Conservation (phyloP, 2,888 invertebrate species). For the Prenolepis imparis region DNA sequence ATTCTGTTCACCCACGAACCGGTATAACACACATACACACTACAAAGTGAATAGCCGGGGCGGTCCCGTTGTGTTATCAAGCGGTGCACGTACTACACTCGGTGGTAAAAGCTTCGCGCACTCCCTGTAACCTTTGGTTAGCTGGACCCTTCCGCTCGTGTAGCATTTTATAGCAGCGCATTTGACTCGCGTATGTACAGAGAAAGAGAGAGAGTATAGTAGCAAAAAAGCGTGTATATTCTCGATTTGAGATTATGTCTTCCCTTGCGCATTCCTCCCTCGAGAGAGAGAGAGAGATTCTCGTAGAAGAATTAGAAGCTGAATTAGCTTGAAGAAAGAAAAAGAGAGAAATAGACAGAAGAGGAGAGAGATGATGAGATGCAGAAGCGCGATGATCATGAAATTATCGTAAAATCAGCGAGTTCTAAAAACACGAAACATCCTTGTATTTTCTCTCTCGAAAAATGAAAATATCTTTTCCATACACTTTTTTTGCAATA, state of each 20-base stretch:
- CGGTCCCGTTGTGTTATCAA: constrained; percentile 11
- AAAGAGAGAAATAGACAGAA: constrained; percentile 6
- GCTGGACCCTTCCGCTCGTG: constrained; percentile 50
- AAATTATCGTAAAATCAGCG: background rate
- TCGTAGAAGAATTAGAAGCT: constrained; percentile 36
- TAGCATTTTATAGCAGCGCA: constrained; percentile 39
- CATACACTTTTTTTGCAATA: background rate
- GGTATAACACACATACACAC: constrained; percentile 17
- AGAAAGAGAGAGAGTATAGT: background rate
- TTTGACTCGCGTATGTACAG: constrained; percentile 32
- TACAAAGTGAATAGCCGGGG: constrained; percentile 3
- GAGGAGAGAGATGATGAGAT: background rate
- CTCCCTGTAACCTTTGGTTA: constrained; percentile 49
- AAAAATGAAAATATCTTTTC: background rate
- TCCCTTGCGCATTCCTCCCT: constrained; percentile 9
- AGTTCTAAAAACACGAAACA: background rate
- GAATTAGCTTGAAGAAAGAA: constrained; percentile 27
- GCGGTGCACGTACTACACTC: constrained; percentile 15
- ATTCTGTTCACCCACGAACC: constrained; percentile 47
- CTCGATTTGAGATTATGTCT: constrained; percentile 38
- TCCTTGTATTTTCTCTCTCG: background rate
- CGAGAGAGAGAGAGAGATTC: constrained; percentile 10
- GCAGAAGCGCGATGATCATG: background rate
- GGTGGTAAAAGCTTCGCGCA: constrained; percentile 41
- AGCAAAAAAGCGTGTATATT: constrained; percentile 42